Conservation (phyloP, 2,888 invertebrate species). For the Epicampocera succincta region DNA sequence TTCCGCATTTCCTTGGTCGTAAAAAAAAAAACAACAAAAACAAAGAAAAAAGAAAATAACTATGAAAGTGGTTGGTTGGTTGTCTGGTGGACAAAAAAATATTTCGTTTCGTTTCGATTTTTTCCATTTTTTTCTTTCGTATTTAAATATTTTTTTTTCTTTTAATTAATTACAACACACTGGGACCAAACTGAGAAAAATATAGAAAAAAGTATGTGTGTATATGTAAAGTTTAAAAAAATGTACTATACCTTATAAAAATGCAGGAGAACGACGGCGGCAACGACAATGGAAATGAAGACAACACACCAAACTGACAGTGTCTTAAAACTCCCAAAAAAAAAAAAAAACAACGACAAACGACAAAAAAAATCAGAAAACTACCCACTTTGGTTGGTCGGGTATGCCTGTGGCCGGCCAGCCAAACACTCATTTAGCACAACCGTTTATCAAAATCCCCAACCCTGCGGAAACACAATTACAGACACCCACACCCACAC, state of each 20-base stretch:
- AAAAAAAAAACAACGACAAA: neutral
- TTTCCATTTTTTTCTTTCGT: slow-evolving; percentile 22
- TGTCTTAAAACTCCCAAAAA: slow-evolving; percentile 47
- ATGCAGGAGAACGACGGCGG: no score
- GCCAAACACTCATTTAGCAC: slow-evolving; percentile 35
- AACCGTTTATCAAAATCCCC: slow-evolving; percentile 37
- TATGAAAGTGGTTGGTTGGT: slow-evolving; percentile 57
- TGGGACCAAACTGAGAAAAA: slow-evolving; percentile 60
- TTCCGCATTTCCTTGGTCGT: slow-evolving; percentile 55
- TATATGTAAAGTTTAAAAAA: slow-evolving; percentile 55
- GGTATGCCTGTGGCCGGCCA: slow-evolving; percentile 16
- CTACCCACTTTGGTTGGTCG: slow-evolving; percentile 32
- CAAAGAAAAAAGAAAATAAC: slow-evolving; percentile 7
- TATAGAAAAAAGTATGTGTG: slow-evolving; percentile 27
- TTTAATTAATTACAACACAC: slow-evolving; percentile 70
- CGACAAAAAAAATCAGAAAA: no score
- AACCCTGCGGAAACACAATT: slow-evolving; percentile 7
- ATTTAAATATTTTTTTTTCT: slow-evolving; percentile 35
- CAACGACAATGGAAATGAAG: slow-evolving; percentile 72
- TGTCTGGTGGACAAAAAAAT: slow-evolving; percentile 56
- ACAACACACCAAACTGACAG: slow-evolving; percentile 50
- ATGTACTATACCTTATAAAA: slow-evolving; percentile 68
- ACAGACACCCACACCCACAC: slow-evolving; percentile 1
- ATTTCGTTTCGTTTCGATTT: slow-evolving; percentile 42
- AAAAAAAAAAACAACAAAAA: slow-evolving; percentile 15